Base-by-base conservation (phyloP, 2,888 invertebrate genomes). In the Abrostola tripartita region DNA sequence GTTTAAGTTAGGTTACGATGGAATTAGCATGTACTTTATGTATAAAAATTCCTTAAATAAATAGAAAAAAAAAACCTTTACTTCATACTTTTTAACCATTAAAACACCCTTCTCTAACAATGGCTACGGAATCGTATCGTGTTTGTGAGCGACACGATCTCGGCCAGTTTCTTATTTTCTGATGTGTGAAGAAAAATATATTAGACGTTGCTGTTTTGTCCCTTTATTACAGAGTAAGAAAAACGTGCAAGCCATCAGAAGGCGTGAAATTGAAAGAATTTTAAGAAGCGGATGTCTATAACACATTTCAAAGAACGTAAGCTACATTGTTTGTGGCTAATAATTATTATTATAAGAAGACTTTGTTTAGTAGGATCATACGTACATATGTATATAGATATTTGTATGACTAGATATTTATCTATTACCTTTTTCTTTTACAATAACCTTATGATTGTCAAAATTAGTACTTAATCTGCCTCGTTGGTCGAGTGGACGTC, bases 111-210 rank as follows among this genome's bases (percentile, higher is more conserved):
- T 24, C 6, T 12, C 1, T 9, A 9, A 47, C 9, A 47, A 44
- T 44, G 2, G n/a, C 12, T 5, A 12, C 14, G 14, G 44, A 47
- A 47, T 24, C 8, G 8, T 8, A 5, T 2, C 1, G 24, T 1
- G 8, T 24, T 9, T 8, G 12, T 14, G 9, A 47, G 5, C 14
- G 12, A 24, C 14, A 24, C 44, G 24, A 9, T 47, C 44, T 7
- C 14, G 24, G 8, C 44, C 14, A 8, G 14, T 47, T 47, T 47
- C 24, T 47, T 47, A 47, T 47, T 47, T 14, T 7, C 44, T 47
- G 44, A 47, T 24, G 44, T 47, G 44, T 47, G 24, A 24, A 47
- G 44, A 47, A 47, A 47, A 47, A 14, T 44, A 47, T 24, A 47
- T 47, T 47, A 47, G 44, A 47, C 24, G 44, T 47, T 24, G 14